Evolutionary conservation across 2,888 invertebrate genomes (phyloP).

Genomic region (Ectropis crepuscularia): DNA sequence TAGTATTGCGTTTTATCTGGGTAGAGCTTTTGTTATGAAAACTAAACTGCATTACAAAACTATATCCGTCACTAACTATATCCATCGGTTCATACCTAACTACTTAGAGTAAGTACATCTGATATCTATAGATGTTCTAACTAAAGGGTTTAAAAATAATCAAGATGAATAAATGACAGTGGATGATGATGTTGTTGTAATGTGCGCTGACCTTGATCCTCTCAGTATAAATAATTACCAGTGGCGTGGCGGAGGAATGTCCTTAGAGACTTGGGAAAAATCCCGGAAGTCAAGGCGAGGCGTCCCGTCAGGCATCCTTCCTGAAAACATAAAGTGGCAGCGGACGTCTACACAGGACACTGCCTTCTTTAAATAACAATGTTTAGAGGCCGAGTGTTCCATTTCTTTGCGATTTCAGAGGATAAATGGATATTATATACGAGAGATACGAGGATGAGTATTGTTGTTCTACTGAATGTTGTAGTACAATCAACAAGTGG

Average conservation of each 20-base stretch:
- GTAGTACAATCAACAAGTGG: not conserved
- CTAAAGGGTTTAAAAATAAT: no score
- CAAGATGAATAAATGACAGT: no score
- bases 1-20: no score
- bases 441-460: no score
- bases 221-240: conserved; percentile 30
- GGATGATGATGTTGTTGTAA: no score
- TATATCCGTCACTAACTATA: no score
- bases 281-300: conserved; percentile 27
- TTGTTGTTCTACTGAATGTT: not conserved
- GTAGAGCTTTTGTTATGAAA: no score
- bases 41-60: no score
- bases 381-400: conserved; percentile 4
- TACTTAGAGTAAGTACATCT: no score
- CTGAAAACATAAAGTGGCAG: conserved; percentile 23
- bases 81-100: no score
- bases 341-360: conserved; percentile 14
- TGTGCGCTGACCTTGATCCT: conserved; percentile 7
- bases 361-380: conserved; percentile 17
- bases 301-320: conserved; percentile 24
- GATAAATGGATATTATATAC: not conserved
- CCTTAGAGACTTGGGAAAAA: conserved; percentile 24
- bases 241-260: conserved; percentile 18
- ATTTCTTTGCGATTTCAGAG: conserved; percentile 4
- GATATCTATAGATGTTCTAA: no score